Percentiles rank a stretch among this genome's conserved stretches.
phyloP scores from a whole-genome alignment of 1,140 invertebrate genomes.

The Lordiphosa collinella region DNA sequence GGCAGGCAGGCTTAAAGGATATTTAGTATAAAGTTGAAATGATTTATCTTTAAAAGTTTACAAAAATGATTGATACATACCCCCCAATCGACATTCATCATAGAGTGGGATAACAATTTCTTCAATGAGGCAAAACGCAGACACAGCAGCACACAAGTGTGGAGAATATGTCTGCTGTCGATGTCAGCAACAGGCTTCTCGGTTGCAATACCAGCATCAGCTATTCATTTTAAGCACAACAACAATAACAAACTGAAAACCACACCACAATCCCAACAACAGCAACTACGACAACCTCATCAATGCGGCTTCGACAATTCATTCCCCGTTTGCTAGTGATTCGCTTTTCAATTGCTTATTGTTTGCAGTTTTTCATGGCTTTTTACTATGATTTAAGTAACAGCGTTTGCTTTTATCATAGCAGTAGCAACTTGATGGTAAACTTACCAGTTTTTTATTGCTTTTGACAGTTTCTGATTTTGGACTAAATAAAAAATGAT shows the following conservation, averaged over 20 bases:
- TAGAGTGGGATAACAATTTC: slow-evolving; percentile 40
- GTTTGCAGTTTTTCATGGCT: slow-evolving; percentile 14
- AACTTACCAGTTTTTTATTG: too few species aligned
- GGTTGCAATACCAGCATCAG: slow-evolving; percentile 29
- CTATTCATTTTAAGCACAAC: slow-evolving; percentile 49
- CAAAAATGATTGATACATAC: neutral
- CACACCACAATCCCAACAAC: slow-evolving; percentile 31
- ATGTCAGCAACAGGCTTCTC: slow-evolving; percentile 57
- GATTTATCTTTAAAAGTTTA: too few species aligned
- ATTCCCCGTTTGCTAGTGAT: slow-evolving; percentile 30
- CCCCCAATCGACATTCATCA: slow-evolving; percentile 38
- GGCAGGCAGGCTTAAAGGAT: too few species aligned
- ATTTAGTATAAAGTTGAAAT: too few species aligned
- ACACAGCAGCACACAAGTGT: slow-evolving; percentile 13
- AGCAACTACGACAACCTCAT: slow-evolving; percentile 44
- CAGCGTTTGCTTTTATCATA: neutral
- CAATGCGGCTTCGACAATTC: slow-evolving; percentile 38
- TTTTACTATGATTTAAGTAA: slow-evolving; percentile 27
- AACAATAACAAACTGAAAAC: slow-evolving; percentile 10
- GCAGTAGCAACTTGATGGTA: neutral
- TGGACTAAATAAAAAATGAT: too few species aligned
- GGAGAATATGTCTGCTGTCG: slow-evolving; percentile 7
- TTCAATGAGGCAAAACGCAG: neutral
- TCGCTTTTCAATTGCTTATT: slow-evolving; percentile 12
- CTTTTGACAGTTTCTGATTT: too few species aligned